Percentiles rank a stretch among this genome's conserved stretches.
These are phyloP conservation scores for Horisme vitalbata DNA, from an alignment of 2,888 invertebrate species.

Conservation along the genomic window DNA sequence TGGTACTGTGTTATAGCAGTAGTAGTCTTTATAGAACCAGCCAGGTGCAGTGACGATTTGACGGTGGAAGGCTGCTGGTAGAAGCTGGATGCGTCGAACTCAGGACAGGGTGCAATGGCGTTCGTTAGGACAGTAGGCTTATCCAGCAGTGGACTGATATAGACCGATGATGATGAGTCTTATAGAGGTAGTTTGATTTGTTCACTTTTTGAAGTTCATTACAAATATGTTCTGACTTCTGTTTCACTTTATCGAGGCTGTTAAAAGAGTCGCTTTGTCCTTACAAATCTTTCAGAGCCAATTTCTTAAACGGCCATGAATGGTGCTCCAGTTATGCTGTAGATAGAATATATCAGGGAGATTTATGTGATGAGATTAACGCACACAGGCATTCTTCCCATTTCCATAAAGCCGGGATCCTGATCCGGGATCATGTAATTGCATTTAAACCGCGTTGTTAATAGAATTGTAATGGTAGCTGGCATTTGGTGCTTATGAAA, in stretches of 20 bases:
- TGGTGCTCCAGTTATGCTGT: not conserved
- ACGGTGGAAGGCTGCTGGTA: too few relatives aligned
- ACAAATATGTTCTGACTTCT: conserved; percentile 19
- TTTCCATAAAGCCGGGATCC: conserved; percentile 22
- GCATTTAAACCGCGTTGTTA: conserved; percentile 8
- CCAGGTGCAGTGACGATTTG: too few relatives aligned
- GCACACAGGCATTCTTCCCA: conserved; percentile 16
- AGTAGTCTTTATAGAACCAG: too few relatives aligned
- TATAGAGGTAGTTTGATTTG: not conserved
- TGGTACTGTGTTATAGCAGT: too few relatives aligned
- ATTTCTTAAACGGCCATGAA: conserved; percentile 12
- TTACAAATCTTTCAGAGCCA: conserved; percentile 5
- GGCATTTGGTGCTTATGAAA: conserved; percentile 10
- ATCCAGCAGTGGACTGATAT: too few relatives aligned
- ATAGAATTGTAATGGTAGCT: conserved; percentile 4
- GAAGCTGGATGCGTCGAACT: too few relatives aligned
- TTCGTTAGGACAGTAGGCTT: too few relatives aligned
- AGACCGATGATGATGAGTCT: not conserved
- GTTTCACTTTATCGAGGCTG: conserved; percentile 7
- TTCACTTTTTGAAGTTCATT: conserved; percentile 10
- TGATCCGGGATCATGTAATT: conserved; percentile 14
- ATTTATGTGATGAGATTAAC: conserved; percentile 23
- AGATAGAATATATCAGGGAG: conserved; percentile 8
- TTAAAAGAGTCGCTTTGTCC: conserved; percentile 17
- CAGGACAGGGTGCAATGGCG: too few relatives aligned